Evolutionary conservation across 2,113 vertebrate species (phyloP).

Genomic region (Oostethus manadensis): DNA sequence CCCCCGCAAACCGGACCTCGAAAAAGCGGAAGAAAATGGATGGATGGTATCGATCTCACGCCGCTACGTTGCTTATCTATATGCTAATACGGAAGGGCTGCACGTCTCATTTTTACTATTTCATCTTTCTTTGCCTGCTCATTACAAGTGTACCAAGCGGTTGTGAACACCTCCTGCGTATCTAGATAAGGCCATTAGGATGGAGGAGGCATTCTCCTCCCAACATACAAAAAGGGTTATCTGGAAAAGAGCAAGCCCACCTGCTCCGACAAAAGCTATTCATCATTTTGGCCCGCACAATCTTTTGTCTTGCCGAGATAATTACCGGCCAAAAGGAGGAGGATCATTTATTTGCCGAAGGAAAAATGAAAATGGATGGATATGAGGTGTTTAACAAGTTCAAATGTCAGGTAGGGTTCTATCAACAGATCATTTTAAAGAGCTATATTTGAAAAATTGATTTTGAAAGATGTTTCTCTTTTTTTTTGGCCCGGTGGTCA

Average conservation of each 20-base stretch:
- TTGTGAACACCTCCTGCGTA: slow-evolving; percentile 51
- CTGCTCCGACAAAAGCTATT: slow-evolving; percentile 57
- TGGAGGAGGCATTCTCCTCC: slow-evolving; percentile 54
- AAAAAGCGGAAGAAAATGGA: no score
- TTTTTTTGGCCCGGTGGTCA: slow-evolving; percentile 19
- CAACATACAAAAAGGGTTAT: slow-evolving; percentile 55
- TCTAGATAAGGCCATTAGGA: slow-evolving; percentile 62
- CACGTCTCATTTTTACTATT: slow-evolving; percentile 57
- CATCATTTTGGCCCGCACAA: slow-evolving; percentile 38
- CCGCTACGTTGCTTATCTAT: slow-evolving; percentile 57
- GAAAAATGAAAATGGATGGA: slow-evolving; percentile 24
- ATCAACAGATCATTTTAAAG: background rate
- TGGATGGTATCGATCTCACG: slow-evolving; percentile 52
- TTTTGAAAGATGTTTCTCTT: slow-evolving; percentile 10
- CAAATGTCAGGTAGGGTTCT: slow-evolving; percentile 27
- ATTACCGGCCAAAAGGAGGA: slow-evolving; percentile 39
- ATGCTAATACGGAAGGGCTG: slow-evolving; percentile 55
- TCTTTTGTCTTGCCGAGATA: slow-evolving; percentile 41
- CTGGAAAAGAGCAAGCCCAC: slow-evolving; percentile 52
- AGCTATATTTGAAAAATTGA: slow-evolving; percentile 5
- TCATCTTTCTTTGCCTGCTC: slow-evolving; percentile 58
- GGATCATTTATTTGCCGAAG: slow-evolving; percentile 21
- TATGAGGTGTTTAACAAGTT: slow-evolving; percentile 24
- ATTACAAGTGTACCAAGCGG: slow-evolving; percentile 52
- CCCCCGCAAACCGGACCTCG: no score